Evolutionary conservation across 2,113 vertebrate genomes (phyloP), one percentile per base, ranked within the genome.

Genomic region (Bubo bubo): DNA sequence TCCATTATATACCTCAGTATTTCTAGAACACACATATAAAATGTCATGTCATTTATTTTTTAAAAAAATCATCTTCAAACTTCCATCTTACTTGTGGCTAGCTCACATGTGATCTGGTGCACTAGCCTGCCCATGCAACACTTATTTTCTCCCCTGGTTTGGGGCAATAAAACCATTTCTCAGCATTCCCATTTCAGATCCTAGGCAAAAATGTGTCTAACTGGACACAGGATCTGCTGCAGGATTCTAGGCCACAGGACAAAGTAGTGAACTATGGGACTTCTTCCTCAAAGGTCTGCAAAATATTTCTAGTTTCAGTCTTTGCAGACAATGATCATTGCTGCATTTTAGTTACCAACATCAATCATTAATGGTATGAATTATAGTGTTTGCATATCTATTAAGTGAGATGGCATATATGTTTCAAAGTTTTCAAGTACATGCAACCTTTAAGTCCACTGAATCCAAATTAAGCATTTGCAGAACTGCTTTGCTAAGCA

Each of bases 371-470:
- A 56, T 10, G 14, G 41, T 4, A 32, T 7, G 19, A 88, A 55
- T 17, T 60, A 15, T 0, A 53, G 13, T 21, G 4, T 24, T 91
- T 19, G 34, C 8, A 12, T 30, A 53, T 19, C 52, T 45, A 10
- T 43, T n/a, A 70, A 79, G 35, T 0, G 0, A 88, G 21, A 50
- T 1, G 15, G 19, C 35, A 71, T 3, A 3, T 24, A 24, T 4
- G 2, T 50, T 95, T 86, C 39, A n/a, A 58, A 87, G 55, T 49
- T 81, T 77, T 70, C 28, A 84, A 74, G 50, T 19, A 63, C 8
- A 20, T 52, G 9, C 23, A 73, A 43, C 6, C 21, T 76, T 55
- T 35, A 75, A 8, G 2, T 49, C 21, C 55, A 80, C 41, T 47
- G 50, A 77, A 74, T 56, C 16, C 15, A 58, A 58, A 45, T 43